Base-by-base conservation (phyloP, 2,888 invertebrate genomes). In the Ormyrus rosae region DNA sequence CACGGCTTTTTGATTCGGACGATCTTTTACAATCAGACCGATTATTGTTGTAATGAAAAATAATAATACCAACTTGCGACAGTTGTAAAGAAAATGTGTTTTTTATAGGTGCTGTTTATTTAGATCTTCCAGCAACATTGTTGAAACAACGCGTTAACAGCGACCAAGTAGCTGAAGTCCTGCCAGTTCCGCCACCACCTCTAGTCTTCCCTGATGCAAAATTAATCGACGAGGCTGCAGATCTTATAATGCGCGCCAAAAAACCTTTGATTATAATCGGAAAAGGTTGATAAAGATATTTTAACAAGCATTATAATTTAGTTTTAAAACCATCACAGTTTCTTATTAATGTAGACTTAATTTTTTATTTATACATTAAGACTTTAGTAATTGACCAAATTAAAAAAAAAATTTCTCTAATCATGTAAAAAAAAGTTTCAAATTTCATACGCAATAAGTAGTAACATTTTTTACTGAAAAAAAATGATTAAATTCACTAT, bases 61-160 rank as follows among this genome's bases (percentile, higher is more conserved):
- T 34, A 34, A 34, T 34, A 34, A 34, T 3, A 4, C 34, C 3
- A 34, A 34, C 4, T 34, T 34, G 34, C 34, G 34, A 34, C 3
- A 34, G 34, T 34, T 34, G 34, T 9, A n/a, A 58, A n/a, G 2
- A 58, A n/a, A n/a, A 58, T 5, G 5, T 19, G 8, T 61, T 34
- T 65, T 34, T 64, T 51, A 11, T 7, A 92, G 92, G 92, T 53
- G 96, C 95, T 2, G 92, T 94, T 8, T 99, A 99, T 90, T 92
- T 99, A 81, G 99, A 99, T 90, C 94, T 99, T 88, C 97, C 98
- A 0, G 98, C 96, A 45, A 98, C 98, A 83, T 89, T 97, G 60
- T 91, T 97, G 58, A 93, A 92, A 87, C 94, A 92, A 34, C 90
- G 88, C 56, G 89, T 92, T 19, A 84, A 90, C 5, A 88, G 89